Evolutionary conservation across 2,113 vertebrate species (phyloP).

Genomic region (Tursiops truncatus): DNA sequence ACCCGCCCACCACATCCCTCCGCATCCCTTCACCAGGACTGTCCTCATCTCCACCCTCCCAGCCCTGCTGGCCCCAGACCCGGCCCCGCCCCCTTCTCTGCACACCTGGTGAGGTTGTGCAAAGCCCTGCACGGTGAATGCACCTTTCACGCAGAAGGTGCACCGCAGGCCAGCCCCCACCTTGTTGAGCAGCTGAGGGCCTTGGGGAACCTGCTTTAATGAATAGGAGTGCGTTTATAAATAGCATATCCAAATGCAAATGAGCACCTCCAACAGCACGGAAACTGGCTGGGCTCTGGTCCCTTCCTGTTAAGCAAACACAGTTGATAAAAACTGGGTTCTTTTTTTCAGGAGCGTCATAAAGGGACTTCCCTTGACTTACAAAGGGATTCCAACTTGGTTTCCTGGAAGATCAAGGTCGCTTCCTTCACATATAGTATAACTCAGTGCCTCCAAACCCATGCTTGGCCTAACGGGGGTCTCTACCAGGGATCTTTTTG

Average conservation of each 20-base stretch:
- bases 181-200: conserved; percentile 42
- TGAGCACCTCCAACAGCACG: conserved; percentile 21
- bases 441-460: neutral
- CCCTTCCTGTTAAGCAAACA: conserved; percentile 23
- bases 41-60: rapidly evolving
- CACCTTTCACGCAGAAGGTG: neutral
- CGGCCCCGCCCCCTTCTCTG: rapidly evolving
- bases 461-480: rapidly evolving
- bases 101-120: neutral
- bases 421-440: neutral
- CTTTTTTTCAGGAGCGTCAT: neutral
- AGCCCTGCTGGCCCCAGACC: no score
- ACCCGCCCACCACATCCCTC: neutral
- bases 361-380: neutral
- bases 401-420: neutral
- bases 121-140: rapidly evolving
- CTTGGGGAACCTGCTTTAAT: conserved; percentile 47
- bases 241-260: conserved; percentile 65
- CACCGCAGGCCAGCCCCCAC: neutral
- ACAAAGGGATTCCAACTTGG: neutral
- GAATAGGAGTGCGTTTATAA: conserved; percentile 55
- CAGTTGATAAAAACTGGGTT: conserved; percentile 34
- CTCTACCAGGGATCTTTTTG: neutral
- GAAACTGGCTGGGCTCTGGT: conserved; percentile 46
- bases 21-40: neutral